Evolutionary conservation across 2,113 vertebrate species (phyloP).

Genomic region (Sardina pilchardus): DNA sequence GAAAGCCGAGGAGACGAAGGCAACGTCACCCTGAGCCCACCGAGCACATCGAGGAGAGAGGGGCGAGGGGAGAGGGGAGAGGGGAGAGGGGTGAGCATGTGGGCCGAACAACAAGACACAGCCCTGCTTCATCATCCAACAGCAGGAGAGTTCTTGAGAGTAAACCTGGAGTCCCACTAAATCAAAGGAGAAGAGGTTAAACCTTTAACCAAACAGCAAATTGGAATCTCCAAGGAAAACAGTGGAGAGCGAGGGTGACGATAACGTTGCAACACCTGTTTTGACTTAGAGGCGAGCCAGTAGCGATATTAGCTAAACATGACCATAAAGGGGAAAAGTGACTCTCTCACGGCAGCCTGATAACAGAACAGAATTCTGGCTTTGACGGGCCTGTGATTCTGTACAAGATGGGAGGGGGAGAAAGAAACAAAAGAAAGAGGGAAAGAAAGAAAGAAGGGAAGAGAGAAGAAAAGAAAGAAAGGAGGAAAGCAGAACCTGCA

Average conservation of each 20-base stretch:
- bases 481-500: background rate
- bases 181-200: conserved; percentile 52
- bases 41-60: background rate
- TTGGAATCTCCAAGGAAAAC: conserved; percentile 69
- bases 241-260: conserved; percentile 51
- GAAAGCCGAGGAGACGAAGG: background rate
- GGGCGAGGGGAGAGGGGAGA: background rate
- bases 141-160: conserved; percentile 37
- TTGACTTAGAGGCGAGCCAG: conserved; percentile 69
- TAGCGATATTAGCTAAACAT: conserved; percentile 74
- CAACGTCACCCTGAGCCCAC: background rate
- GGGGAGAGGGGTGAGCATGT: background rate
- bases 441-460: background rate
- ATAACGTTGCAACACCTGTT: conserved; percentile 69
- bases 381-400: background rate
- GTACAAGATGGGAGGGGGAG: background rate
- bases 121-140: conserved; percentile 37
- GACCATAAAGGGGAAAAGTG: conserved; percentile 74
- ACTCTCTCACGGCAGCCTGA: conserved; percentile 58
- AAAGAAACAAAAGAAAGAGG: background rate
- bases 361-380: conserved; percentile 53
- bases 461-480: background rate
- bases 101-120: background rate
- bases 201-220: conserved; percentile 43
- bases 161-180: conserved; percentile 39